phyloP scores from a whole-genome alignment of 2,113 vertebrate species.

The Amazona guildingii region DNA sequence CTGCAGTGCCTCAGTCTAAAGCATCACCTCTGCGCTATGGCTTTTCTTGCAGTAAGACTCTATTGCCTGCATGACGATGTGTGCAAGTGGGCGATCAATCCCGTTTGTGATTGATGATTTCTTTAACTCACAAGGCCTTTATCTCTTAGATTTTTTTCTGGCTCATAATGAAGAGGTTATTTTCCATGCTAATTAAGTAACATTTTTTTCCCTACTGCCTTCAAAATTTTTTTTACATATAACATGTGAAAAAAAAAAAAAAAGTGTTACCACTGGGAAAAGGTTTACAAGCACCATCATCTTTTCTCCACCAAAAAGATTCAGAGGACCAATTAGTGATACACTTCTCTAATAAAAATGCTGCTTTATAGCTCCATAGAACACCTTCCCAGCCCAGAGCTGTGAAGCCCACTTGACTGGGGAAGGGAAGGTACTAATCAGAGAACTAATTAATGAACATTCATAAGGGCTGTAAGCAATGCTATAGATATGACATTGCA shows the following conservation, averaged over 20 bases:
- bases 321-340: background rate
- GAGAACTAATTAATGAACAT: background rate
- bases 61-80: background rate
- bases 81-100: background rate
- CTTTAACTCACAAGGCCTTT: background rate
- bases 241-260: background rate
- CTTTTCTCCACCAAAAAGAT: background rate
- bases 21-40: background rate
- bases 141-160: background rate
- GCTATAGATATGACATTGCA: background rate
- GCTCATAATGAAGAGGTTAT: rapidly evolving
- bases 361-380: background rate
- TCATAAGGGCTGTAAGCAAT: background rate
- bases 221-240: background rate
- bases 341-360: background rate
- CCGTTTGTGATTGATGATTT: background rate
- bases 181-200: background rate
- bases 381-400: background rate
- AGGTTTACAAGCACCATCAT: background rate
- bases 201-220: background rate
- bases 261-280: background rate
- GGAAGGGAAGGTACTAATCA: background rate
- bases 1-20: background rate
- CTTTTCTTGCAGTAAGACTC: background rate
- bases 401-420: background rate